Evolutionary conservation across 1,140 invertebrate genomes (phyloP), one percentile per base, ranked within the genome.

Genomic region (Frieseomelitta varia): DNA sequence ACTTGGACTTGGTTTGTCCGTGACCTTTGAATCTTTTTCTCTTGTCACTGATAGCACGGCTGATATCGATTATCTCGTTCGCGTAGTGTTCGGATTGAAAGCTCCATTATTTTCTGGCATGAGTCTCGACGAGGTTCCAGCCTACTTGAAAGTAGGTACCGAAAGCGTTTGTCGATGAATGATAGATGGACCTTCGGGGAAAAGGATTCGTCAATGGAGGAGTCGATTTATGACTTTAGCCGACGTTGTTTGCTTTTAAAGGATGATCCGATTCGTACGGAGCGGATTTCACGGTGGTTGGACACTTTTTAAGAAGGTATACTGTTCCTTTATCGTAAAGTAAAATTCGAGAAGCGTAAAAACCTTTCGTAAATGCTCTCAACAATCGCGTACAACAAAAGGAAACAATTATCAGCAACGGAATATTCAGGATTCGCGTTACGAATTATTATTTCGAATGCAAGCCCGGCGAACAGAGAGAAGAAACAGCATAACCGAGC

Each of bases 31-130:
- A 63, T 69, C 58, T 53, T 0, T 47, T 51, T 55, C 51, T 79
- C 71, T 68, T 73, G 55, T 58, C 56, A 53, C n/a, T 39, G 74
- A 83, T 77, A 69, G 27, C 67, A 65, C 24, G 71, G 63, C 61
- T 74, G 87, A 84, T 88, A 80, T 87, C 85, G 86, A 88, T 87
- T 87, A 87, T 88, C 85, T 76, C 67, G 78, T 65, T 56, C 30
- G 24, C 27, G 39, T 27, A 15, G 27, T 56, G 34, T 58, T 72
- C 39, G 30, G 85, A 77, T 87, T 72, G 67, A 84, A 63, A 67
- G 55, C 75, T 84, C 79, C 85, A 84, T 87, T 84, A 87, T 88
- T 87, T 78, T 56, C 68, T 68, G 15, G 63, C 12, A 2, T 61
- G 56, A 14, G 19, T 47, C 69, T 63, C 21, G 72, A 73, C 27